phyloP scores from a whole-genome alignment of 1,140 invertebrate genomes.

The Calosoma granatense region DNA sequence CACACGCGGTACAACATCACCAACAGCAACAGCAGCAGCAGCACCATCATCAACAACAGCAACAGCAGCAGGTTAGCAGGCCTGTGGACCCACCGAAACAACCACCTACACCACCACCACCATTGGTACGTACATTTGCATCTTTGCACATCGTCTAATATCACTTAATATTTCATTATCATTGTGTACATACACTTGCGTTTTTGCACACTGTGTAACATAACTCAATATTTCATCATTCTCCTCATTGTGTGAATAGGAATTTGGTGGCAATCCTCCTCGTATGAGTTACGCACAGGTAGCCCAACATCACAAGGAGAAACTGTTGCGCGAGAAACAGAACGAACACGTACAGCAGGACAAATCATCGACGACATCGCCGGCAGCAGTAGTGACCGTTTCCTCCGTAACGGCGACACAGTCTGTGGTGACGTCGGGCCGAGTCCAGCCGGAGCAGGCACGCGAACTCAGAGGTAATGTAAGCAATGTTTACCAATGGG shows the following conservation, averaged over 20 bases:
- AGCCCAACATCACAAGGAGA: slow-evolving; percentile 60
- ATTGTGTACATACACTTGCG: no score
- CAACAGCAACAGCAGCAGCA: no score
- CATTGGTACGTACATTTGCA: slow-evolving; percentile 11
- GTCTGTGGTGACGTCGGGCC: slow-evolving; percentile 6
- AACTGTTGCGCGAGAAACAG: slow-evolving; percentile 38
- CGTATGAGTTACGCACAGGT: slow-evolving; percentile 76
- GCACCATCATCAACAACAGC: slow-evolving; percentile 19
- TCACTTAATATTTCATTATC: no score
- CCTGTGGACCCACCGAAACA: slow-evolving; percentile 14
- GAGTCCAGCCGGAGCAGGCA: slow-evolving; percentile 15
- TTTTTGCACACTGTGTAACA: no score
- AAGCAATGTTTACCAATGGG: no score
- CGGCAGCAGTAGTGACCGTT: background rate
- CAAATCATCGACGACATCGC: background rate
- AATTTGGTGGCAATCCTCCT: slow-evolving; percentile 34
- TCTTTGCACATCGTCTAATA: background rate
- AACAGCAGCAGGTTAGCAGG: slow-evolving; percentile 12
- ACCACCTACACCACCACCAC: slow-evolving; percentile 22
- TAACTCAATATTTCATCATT: no score
- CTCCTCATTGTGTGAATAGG: no score
- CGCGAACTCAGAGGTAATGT: slow-evolving; percentile 16
- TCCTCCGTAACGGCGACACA: slow-evolving; percentile 5
- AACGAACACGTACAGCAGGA: slow-evolving; percentile 16
- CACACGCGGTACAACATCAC: slow-evolving; percentile 15